Evolutionary conservation across 2,888 invertebrate genomes (phyloP).

Genomic region (Choreutis nemorana): DNA sequence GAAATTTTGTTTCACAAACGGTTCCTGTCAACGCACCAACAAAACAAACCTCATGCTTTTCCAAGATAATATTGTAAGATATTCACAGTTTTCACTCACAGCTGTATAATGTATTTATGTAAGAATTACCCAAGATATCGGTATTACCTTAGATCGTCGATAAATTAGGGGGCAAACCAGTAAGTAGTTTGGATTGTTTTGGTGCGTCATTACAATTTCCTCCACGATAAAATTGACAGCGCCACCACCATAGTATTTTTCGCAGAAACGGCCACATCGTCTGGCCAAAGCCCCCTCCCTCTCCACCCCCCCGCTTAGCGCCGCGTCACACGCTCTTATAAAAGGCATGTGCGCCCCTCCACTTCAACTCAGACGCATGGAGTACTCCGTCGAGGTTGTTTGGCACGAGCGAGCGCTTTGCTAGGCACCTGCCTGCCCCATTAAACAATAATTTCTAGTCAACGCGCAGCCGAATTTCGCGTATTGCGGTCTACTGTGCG

Average conservation of each 20-base stretch:
- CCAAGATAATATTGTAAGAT: slow-evolving; percentile 9
- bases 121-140: slow-evolving; percentile 12
- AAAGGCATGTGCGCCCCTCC: slow-evolving; percentile 52
- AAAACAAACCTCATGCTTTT: slow-evolving; percentile 8
- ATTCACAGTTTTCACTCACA: slow-evolving; percentile 42
- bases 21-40: slow-evolving; percentile 26
- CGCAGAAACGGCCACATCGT: slow-evolving; percentile 58
- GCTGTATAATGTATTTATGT: too few species aligned
- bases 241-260: slow-evolving; percentile 49
- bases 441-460: slow-evolving; percentile 62
- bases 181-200: too few species aligned
- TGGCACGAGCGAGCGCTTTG: slow-evolving; percentile 69
- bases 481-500: slow-evolving; percentile 59
- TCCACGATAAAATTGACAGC: slow-evolving; percentile 39
- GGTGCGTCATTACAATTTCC: slow-evolving; percentile 47
- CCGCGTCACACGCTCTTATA: slow-evolving; percentile 55
- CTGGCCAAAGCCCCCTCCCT: slow-evolving; percentile 20
- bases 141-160: slow-evolving; percentile 15
- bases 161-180: slow-evolving; percentile 30
- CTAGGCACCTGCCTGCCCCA: slow-evolving; percentile 68
- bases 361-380: slow-evolving; percentile 66
- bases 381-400: slow-evolving; percentile 69
- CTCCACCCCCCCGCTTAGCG: slow-evolving; percentile 23
- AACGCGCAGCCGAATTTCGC: slow-evolving; percentile 60
- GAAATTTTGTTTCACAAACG: too few species aligned